Percentiles rank a stretch among this genome's conserved stretches.
Conservation (phyloP, 2,113 vertebrate genomes). For the Lutjanus erythropterus region DNA sequence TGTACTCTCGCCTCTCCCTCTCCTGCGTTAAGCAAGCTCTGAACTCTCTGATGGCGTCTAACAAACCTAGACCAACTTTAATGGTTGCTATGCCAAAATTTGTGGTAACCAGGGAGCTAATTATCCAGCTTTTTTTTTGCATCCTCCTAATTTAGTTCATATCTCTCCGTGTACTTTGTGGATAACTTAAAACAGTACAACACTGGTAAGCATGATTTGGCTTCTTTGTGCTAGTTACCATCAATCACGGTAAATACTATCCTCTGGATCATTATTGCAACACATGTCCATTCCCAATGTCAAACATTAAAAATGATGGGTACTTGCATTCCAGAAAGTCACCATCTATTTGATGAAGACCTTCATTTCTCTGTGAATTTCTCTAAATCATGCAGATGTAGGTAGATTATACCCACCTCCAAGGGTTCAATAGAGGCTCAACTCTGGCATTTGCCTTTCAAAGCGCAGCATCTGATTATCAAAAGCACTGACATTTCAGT, state of each 20-base stretch:
- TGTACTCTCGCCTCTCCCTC: neutral
- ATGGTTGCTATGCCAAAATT: constrained; percentile 15
- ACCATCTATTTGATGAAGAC: constrained; percentile 3
- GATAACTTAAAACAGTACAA: neutral
- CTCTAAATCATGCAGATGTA: constrained; percentile 20
- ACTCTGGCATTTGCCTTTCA: constrained; percentile 55
- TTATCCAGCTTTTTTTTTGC: constrained; percentile 25
- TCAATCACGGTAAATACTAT: neutral
- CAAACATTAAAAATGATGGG: constrained; percentile 20
- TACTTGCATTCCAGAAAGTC: neutral
- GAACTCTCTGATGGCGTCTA: constrained; percentile 2
- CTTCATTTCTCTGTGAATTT: neutral
- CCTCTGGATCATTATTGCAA: neutral
- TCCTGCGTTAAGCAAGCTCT: neutral
- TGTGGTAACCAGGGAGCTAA: constrained; percentile 54
- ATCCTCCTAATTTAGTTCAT: constrained; percentile 3
- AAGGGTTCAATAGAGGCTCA: constrained; percentile 19
- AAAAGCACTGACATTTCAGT: constrained; percentile 62
- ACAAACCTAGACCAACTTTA: constrained; percentile 18
- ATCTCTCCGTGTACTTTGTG: neutral
- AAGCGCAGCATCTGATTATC: constrained; percentile 45
- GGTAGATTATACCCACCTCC: constrained; percentile 8
- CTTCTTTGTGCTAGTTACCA: neutral
- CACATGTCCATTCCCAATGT: neutral
- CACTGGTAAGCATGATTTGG: neutral